Conservation (phyloP, 2,888 invertebrate species). For the Megaustenia siamemsis region DNA sequence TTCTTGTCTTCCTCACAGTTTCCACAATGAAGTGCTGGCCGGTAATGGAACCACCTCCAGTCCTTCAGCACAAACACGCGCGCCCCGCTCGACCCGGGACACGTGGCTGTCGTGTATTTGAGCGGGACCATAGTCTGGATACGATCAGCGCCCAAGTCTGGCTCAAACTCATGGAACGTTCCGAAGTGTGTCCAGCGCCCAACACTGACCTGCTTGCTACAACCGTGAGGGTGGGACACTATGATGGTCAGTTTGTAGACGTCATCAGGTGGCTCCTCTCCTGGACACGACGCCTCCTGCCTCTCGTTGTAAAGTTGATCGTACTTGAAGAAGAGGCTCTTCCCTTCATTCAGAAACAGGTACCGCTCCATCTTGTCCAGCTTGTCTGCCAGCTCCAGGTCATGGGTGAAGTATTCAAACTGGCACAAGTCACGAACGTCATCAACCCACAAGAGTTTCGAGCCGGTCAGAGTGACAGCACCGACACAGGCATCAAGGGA, state of each 20-base stretch:
- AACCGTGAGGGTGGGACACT: slow-evolving; percentile 17
- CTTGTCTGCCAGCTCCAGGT: background rate
- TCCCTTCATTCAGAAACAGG: too few relatives aligned
- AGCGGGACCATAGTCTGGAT: too few relatives aligned
- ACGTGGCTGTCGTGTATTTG: background rate
- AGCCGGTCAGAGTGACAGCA: background rate
- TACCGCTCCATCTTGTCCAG: background rate
- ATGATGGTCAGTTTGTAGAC: slow-evolving; percentile 11
- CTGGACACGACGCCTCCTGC: too few relatives aligned
- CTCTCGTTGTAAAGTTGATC: too few relatives aligned
- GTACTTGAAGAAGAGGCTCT: too few relatives aligned
- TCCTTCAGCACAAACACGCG: background rate
- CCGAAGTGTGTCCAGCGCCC: too few relatives aligned
- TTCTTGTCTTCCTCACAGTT: background rate
- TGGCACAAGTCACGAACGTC: background rate
- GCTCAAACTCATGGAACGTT: too few relatives aligned
- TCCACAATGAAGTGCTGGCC: background rate
- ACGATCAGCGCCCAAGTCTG: background rate
- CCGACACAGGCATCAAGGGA: background rate
- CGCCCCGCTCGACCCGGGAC: background rate
- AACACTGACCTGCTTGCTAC: background rate
- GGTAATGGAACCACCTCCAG: background rate
- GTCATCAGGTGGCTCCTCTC: too few relatives aligned
- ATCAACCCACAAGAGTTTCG: background rate
- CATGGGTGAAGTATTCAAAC: background rate